Evolutionary conservation across 2,888 invertebrate genomes (phyloP).

Genomic region (Dysmachus trigonus): DNA sequence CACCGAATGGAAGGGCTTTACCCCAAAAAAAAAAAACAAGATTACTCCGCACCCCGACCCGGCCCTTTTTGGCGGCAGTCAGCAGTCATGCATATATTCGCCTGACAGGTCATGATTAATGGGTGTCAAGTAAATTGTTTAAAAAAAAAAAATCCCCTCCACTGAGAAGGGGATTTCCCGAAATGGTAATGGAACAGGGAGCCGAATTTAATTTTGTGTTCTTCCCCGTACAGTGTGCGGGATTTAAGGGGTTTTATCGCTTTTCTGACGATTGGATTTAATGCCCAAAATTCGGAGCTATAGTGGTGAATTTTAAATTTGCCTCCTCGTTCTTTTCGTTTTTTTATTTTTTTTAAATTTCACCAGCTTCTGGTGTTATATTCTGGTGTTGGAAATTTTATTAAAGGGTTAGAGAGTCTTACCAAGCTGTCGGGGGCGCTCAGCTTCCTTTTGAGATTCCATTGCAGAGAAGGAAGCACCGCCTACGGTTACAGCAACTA

Average conservation of each 20-base stretch:
- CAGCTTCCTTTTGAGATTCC: not conserved
- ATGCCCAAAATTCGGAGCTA: not conserved
- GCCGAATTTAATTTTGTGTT: slow-evolving; percentile 35
- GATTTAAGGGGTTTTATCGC: slow-evolving; percentile 38
- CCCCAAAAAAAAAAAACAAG: slow-evolving; percentile 23
- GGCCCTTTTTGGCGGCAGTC: slow-evolving; percentile 41
- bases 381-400: not conserved
- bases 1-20: slow-evolving; percentile 2
- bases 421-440: not conserved
- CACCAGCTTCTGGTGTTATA: not conserved
- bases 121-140: slow-evolving; percentile 63
- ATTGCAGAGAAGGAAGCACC: not conserved
- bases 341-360: not conserved
- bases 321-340: no score
- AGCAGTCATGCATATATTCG: slow-evolving; percentile 52
- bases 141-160: slow-evolving; percentile 50
- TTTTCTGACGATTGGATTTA: slow-evolving; percentile 25
- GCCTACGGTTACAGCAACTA: slow-evolving; percentile 25
- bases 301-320: slow-evolving; percentile 11
- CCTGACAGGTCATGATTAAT: slow-evolving; percentile 66
- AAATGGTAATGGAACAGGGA: slow-evolving; percentile 30
- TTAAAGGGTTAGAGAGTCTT: not conserved
- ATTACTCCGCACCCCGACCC: not conserved
- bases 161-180: slow-evolving; percentile 47
- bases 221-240: slow-evolving; percentile 17